Base-by-base conservation (phyloP, 2,797 vertebrate species). In the Coranthus polyacanthus region DNA sequence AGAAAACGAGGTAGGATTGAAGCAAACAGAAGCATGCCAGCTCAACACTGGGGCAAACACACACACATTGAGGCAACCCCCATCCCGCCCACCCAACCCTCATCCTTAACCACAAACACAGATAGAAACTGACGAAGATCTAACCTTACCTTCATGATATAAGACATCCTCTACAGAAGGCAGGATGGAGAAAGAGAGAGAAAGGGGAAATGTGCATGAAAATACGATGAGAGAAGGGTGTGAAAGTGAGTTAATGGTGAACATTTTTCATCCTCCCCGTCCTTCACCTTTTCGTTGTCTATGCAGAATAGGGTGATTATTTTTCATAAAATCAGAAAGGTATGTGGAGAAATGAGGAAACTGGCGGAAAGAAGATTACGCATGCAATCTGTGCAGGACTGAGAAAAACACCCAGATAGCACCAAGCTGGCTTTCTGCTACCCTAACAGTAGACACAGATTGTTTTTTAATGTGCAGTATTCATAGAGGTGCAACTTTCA, bases 71-170 rank as follows among this genome's bases (percentile, higher is more conserved):
- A 84, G 41, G 63, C 69, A 85, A 73, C 69, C 71, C 29, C 67
- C 69, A 69, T 78, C 47, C 52, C 73, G 69, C 42, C 64, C 75
- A 52, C 56, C 50, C 16, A 41, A 12, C 72, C 57, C 75, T 70
- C 78, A 68, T 67, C 50, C 52, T 56, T 44, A 21, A 58, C 62
- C 55, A 66, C 71, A 60, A 63, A 86, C 51, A 76, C 32, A 81
- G 21, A 85, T 0, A 88, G 21, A 75, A 21, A 84, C 68, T 85
- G 39, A 71, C 50, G 57, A 56, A 70, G 58, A 84, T 93, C 96
- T 95, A 96, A 93, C 94, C 98, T 99, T 98, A 99, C 97, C 98
- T 99, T 99, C 92, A 98, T 95, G 94, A 98, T 98, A 98, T 98
- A 99, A 97, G 98, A 98, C 96, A 99, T 98, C 97, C 98, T 98